Evolutionary conservation across 2,888 invertebrate genomes (phyloP).

Genomic region (Cephalotes varians): DNA sequence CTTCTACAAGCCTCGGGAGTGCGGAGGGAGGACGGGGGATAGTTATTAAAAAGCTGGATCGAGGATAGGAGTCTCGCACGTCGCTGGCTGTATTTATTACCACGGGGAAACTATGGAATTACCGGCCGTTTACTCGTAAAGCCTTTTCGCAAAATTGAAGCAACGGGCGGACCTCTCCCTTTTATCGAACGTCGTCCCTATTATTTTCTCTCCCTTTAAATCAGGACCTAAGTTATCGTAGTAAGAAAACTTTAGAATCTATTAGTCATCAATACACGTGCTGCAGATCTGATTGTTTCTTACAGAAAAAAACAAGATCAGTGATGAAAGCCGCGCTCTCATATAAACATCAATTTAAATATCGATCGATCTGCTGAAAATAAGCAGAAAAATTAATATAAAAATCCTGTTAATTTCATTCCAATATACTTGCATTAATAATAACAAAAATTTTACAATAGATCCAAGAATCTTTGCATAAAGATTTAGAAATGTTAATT

Average conservation of each 20-base stretch:
- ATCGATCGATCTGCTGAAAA: background rate
- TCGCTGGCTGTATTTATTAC: constrained; percentile 39
- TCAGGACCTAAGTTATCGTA: background rate
- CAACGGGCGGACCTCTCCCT: background rate
- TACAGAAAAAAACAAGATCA: background rate
- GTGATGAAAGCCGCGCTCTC: background rate
- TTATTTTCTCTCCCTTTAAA: constrained; percentile 20
- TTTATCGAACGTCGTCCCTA: constrained; percentile 4
- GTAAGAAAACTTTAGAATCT: background rate
- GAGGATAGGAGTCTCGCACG: constrained; percentile 33
- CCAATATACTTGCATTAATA: background rate
- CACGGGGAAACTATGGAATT: constrained; percentile 36
- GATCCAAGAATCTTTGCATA: background rate
- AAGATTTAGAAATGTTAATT: background rate
- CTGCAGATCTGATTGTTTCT: constrained; percentile 30
- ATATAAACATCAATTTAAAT: background rate
- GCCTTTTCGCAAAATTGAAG: constrained; percentile 27
- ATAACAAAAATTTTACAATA: background rate
- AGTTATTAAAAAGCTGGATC: constrained; percentile 45
- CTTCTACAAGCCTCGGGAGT: constrained; percentile 23
- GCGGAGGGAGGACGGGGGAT: constrained; percentile 19
- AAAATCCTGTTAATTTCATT: background rate
- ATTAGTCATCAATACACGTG: background rate
- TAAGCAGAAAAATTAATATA: constrained; percentile 2
- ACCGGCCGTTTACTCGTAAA: constrained; percentile 7